Evolutionary conservation across 2,797 vertebrate species (phyloP).

Genomic region (Syndactyla subalaris): DNA sequence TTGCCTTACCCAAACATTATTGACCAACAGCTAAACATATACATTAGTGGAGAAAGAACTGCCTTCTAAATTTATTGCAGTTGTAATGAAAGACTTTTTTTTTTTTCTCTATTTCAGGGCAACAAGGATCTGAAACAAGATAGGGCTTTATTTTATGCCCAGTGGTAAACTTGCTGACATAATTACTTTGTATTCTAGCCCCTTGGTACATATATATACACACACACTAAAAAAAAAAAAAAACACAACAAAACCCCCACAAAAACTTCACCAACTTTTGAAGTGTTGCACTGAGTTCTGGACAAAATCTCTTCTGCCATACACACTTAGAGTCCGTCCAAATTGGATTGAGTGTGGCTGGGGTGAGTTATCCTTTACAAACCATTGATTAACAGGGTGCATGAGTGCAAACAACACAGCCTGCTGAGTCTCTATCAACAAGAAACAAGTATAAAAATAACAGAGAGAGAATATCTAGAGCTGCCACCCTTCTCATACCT

Average conservation of each 20-base stretch:
- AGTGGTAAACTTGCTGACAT: background rate
- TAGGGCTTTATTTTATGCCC: background rate
- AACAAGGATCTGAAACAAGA: background rate
- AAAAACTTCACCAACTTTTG: background rate
- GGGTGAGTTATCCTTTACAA: background rate
- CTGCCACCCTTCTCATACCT: background rate
- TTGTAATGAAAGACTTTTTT: background rate
- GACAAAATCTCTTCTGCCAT: background rate
- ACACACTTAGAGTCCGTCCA: background rate
- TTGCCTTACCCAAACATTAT: background rate
- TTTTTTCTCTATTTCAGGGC: background rate
- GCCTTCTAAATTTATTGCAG: background rate
- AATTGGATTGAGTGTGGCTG: background rate
- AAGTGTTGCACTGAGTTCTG: background rate
- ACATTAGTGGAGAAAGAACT: background rate
- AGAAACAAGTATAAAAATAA: background rate
- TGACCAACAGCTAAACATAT: background rate
- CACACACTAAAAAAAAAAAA: background rate
- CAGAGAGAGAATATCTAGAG: background rate
- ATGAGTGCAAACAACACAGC: background rate
- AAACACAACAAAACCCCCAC: too few relatives aligned
- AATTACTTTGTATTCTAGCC: background rate
- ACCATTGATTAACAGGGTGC: background rate
- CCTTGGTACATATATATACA: too few relatives aligned
- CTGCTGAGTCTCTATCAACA: background rate